Evolutionary conservation across 2,797 vertebrate genomes (phyloP).

Genomic region (Rhynchonycteris naso): DNA sequence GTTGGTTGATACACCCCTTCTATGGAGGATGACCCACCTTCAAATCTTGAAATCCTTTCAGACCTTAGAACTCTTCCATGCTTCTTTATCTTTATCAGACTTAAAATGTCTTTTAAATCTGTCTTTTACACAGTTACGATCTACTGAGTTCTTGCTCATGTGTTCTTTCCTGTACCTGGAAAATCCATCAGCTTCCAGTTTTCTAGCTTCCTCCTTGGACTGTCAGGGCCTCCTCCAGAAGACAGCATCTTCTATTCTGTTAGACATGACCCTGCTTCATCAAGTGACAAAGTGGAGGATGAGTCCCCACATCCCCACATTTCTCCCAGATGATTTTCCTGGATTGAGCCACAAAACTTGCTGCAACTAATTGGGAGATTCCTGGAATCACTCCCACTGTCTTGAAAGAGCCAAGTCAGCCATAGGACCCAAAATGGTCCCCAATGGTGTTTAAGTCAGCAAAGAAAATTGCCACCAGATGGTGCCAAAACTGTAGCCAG

Average conservation of each 20-base stretch:
- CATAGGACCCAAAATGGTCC: background rate
- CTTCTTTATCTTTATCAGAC: background rate
- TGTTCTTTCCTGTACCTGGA: background rate
- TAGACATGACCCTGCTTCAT: background rate
- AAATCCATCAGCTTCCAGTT: background rate
- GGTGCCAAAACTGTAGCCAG: constrained; percentile 51
- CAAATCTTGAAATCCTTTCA: background rate
- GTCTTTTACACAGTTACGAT: background rate
- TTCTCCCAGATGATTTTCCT: background rate
- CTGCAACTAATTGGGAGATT: background rate
- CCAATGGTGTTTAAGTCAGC: background rate
- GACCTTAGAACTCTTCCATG: background rate
- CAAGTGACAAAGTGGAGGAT: background rate
- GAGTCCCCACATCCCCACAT: background rate
- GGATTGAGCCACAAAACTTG: background rate
- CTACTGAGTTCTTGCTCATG: background rate
- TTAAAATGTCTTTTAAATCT: background rate
- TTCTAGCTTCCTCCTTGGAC: background rate
- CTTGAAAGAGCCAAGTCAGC: background rate
- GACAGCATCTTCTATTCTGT: background rate
- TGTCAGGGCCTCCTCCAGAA: background rate
- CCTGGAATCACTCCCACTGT: background rate
- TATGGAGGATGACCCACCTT: background rate
- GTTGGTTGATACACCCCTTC: background rate
- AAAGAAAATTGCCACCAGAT: constrained; percentile 38